Conservation (phyloP, 1,140 invertebrate species). For the Cotesia vestalis region DNA sequence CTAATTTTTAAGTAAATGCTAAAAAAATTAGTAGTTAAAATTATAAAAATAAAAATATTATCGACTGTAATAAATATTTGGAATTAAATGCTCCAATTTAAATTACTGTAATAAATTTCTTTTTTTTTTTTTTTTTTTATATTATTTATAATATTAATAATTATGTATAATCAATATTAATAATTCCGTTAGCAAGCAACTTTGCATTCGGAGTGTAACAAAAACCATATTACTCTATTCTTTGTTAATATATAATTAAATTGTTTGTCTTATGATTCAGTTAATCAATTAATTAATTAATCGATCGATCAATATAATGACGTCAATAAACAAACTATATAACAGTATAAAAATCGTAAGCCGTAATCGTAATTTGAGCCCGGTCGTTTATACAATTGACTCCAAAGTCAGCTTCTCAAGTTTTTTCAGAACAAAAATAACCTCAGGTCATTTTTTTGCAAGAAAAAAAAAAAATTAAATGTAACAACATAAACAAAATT, state of each 20-base stretch:
- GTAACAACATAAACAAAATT: neutral
- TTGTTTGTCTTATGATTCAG: constrained; percentile 33
- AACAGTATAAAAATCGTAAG: constrained; percentile 57
- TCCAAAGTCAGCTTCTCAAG: constrained; percentile 41
- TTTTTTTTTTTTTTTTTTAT: too few species aligned
- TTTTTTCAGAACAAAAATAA: constrained; percentile 19
- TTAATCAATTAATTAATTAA: neutral
- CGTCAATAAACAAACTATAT: constrained; percentile 40
- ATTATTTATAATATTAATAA: too few species aligned
- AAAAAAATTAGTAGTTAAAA: too few species aligned
- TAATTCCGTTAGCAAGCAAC: constrained; percentile 47
- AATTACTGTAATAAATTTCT: too few species aligned
- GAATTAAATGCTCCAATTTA: too few species aligned
- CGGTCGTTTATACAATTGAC: constrained; percentile 51
- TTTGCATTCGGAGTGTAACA: constrained; percentile 58
- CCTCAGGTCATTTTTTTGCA: constrained; percentile 33
- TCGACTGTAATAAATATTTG: too few species aligned
- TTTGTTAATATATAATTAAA: constrained; percentile 48
- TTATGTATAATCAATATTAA: neutral
- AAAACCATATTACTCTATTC: neutral
- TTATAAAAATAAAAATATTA: too few species aligned
- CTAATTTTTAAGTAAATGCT: too few species aligned
- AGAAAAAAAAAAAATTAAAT: neutral
- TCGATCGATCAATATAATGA: constrained; percentile 44
- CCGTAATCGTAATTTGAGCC: constrained; percentile 53